Conservation (phyloP, 2,113 vertebrate species). For the Neodon shergylaensis region DNA sequence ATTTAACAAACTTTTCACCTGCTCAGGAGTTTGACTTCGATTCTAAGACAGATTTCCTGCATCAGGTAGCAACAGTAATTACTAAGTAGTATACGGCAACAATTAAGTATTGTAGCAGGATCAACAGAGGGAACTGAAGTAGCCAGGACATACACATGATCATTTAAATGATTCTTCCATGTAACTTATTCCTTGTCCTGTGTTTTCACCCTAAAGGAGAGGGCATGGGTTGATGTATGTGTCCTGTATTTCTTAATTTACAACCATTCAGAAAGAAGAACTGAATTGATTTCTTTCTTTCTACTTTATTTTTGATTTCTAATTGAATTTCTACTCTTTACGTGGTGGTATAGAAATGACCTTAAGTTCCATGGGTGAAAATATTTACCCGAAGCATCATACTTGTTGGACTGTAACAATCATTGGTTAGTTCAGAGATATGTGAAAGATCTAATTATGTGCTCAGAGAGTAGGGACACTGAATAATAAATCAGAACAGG, state of each 20-base stretch:
- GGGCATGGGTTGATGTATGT: not conserved
- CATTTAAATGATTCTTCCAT: not conserved
- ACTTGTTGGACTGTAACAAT: not conserved
- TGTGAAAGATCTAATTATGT: not conserved
- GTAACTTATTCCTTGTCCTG: not conserved
- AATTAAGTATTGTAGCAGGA: not conserved
- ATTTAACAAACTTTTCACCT: conserved; percentile 28
- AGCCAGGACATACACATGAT: not conserved
- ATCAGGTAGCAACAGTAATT: not conserved
- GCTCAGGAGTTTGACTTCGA: conserved; percentile 10
- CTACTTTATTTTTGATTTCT: no score
- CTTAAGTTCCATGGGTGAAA: not conserved
- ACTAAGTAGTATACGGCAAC: not conserved
- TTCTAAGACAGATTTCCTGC: not conserved
- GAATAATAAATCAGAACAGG: not conserved
- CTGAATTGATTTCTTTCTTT: not conserved
- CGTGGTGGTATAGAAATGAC: not conserved
- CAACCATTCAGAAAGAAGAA: not conserved
- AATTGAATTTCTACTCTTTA: not conserved
- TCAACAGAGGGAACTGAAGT: not conserved
- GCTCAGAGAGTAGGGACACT: not conserved
- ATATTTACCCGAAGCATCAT: not conserved
- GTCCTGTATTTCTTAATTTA: not conserved
- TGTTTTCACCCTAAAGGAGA: not conserved
- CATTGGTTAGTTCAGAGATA: not conserved